Evolutionary conservation across 2,797 vertebrate genomes (phyloP).

Genomic region (Sciaenops ocellatus): DNA sequence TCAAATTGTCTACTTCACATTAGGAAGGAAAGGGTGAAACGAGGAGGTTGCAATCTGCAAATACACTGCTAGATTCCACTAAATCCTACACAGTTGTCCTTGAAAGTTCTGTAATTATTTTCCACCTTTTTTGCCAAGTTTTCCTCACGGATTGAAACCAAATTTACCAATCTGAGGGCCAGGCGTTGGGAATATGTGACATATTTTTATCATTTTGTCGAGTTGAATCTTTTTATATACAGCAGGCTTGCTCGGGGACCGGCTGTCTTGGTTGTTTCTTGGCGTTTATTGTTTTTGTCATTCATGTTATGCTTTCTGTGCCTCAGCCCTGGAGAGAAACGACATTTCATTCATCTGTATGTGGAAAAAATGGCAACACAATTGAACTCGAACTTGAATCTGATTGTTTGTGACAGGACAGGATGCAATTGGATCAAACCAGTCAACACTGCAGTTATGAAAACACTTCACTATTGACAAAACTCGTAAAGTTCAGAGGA

Average conservation of each 20-base stretch:
- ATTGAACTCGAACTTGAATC: background rate
- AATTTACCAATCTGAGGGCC: background rate
- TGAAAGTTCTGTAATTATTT: background rate
- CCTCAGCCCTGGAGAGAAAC: background rate
- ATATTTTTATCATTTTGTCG: constrained; percentile 8
- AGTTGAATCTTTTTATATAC: background rate
- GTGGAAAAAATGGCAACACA: background rate
- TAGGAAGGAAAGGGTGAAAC: too few relatives aligned
- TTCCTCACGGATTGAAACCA: background rate
- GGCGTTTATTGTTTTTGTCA: constrained; percentile 10
- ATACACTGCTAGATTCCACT: too few relatives aligned
- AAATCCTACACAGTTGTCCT: too few relatives aligned
- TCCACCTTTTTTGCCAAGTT: too few relatives aligned
- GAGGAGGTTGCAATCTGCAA: too few relatives aligned
- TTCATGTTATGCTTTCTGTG: background rate
- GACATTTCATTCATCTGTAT: background rate
- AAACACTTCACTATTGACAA: background rate
- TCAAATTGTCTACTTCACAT: too few relatives aligned
- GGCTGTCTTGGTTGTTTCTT: background rate
- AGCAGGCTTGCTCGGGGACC: background rate
- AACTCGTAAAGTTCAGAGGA: background rate
- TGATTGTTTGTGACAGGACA: background rate
- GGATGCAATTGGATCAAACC: background rate
- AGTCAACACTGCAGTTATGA: background rate
- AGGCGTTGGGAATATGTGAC: background rate